These are phyloP conservation scores for Apocheima hispidaria DNA, from an alignment of 2,888 invertebrate species.

Conservation along the genomic window DNA sequence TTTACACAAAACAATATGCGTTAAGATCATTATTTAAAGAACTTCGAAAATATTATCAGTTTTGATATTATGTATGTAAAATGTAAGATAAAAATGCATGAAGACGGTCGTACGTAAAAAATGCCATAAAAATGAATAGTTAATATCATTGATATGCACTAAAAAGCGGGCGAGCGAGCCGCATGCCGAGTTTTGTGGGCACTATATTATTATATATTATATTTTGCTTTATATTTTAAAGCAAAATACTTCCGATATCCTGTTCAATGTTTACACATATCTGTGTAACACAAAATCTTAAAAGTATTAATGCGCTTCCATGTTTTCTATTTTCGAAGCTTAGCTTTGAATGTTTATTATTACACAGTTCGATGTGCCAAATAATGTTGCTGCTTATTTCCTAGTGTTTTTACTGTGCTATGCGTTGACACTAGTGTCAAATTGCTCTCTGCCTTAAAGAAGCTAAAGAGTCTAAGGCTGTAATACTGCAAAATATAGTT, in stretches of 20 bases:
- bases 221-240: too few species aligned
- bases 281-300: not conserved
- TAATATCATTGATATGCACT: not conserved
- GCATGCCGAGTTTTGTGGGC: slow-evolving; percentile 1
- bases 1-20: not conserved
- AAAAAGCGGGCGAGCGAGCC: not conserved
- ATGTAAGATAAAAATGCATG: not conserved
- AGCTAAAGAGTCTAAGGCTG: slow-evolving; percentile 18
- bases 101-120: not conserved
- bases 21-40: not conserved
- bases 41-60: not conserved
- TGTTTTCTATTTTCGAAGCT: slow-evolving; percentile 10
- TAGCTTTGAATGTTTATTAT: slow-evolving; percentile 23
- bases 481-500: not conserved
- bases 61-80: not conserved
- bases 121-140: not conserved
- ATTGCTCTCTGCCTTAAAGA: slow-evolving; percentile 24
- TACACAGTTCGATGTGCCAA: slow-evolving; percentile 25
- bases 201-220: too few species aligned
- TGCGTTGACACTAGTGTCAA: not conserved
- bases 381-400: slow-evolving; percentile 8
- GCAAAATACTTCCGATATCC: not conserved
- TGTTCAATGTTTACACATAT: not conserved
- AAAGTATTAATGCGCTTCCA: slow-evolving; percentile 21
- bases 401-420: not conserved